Base-by-base conservation (phyloP, 2,888 invertebrate species). In the Miltochrista miniata region DNA sequence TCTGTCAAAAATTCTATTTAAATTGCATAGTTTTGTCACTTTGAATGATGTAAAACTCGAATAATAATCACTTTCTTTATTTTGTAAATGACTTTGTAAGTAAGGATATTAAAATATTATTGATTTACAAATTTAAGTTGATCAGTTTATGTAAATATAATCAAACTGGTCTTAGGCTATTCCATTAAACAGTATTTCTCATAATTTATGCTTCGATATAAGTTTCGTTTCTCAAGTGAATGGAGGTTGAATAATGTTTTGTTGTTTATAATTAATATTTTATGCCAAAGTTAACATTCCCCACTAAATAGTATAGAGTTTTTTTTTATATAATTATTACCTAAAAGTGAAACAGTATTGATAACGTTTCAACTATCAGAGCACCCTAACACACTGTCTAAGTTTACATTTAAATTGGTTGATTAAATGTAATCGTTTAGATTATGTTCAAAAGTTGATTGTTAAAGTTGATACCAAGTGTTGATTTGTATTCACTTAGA, bases 231-330 rank as follows among this genome's bases (percentile, higher is more conserved):
- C 80, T 76, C 72, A 85, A 85, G 80, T 87, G 83, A 84, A 81
- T 87, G 83, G 84, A 82, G 78, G 86, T 84, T 86, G 81, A 64
- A 85, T 76, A 81, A 87, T 80, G 87, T 90, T 90, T 88, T 90
- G 90, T 91, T 90, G 86, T 85, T 85, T 87, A 85, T 86, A 85
- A 89, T 87, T 90, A 90, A 89, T 90, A 90, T 90, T 90, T 90
- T 91, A 94, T 94, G 93, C 94, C 94, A 94, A 94, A 94, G 94
- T 94, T 93, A 94, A 94, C 94, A 94, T 94, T 94, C 94, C 94
- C 93, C 93, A 93, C 90, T 90, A 89, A 82, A 88, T 90, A 90
- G 89, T 74, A 70, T 90, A 90, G 84, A 69, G 74, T 76, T 79
- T 85, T 76, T 79, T 85, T 79, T 64, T 63, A 65, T 61, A 68